Conservation (phyloP, 2,888 invertebrate genomes). For the Oscheius sp. region DNA sequence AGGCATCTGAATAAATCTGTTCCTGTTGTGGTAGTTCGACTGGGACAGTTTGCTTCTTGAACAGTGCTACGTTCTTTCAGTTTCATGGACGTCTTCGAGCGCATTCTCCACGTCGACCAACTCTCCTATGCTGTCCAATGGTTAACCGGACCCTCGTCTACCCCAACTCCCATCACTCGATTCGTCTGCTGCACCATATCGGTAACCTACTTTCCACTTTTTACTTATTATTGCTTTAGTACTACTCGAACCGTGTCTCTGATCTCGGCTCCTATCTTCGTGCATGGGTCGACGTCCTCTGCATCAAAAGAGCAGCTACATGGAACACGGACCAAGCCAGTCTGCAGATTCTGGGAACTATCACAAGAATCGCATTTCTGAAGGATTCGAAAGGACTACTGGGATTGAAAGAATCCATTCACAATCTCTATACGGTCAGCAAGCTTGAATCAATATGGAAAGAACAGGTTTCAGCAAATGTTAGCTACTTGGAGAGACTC, state of each 20-base stretch:
- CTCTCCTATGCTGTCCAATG: constrained; percentile 67
- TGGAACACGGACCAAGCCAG: constrained; percentile 52
- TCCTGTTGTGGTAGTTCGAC: too few species aligned
- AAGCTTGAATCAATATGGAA: neutral
- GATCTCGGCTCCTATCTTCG: constrained; percentile 45
- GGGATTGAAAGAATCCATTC: constrained; percentile 55
- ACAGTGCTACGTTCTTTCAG: constrained; percentile 41
- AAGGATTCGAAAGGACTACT: constrained; percentile 54
- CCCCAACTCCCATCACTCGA: constrained; percentile 66
- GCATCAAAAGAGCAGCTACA: constrained; percentile 39
- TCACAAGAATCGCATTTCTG: constrained; percentile 59
- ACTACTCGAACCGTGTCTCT: constrained; percentile 37
- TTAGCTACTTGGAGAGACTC: constrained; percentile 44
- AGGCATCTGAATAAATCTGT: too few species aligned
- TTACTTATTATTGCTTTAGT: constrained; percentile 31
- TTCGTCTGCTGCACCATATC: constrained; percentile 62
- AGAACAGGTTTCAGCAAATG: constrained; percentile 37
- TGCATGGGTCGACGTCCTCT: constrained; percentile 54
- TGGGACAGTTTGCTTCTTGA: too few species aligned
- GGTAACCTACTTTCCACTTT: constrained; percentile 39
- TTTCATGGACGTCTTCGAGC: constrained; percentile 64
- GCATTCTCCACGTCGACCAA: constrained; percentile 67
- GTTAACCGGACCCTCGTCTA: constrained; percentile 62
- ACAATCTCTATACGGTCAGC: constrained; percentile 57
- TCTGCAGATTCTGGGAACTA: constrained; percentile 57